Evolutionary conservation across 2,888 invertebrate species (phyloP), one percentile per base, ranked within the genome.

Genomic region (Apantesis nais): DNA sequence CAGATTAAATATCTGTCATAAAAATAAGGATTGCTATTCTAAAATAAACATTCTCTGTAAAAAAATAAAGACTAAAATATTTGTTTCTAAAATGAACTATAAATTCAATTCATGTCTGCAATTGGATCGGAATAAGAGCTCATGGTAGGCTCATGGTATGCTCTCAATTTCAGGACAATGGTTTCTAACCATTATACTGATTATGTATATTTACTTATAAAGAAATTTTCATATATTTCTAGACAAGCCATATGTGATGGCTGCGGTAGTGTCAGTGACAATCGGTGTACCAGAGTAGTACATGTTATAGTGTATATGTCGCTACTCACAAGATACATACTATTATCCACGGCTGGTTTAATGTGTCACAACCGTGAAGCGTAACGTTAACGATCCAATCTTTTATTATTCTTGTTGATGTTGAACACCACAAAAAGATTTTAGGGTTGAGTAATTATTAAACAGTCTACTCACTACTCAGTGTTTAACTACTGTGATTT

Each of bases 281-380:
- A 72, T 78, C 71, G 78, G 71, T 72, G 60, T 68, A 68, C 63
- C 63, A 66, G n/a, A n/a, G 9, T 52, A 22, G 48, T 22, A 73
- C 71, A 78, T 76, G 72, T 73, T 71, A 44, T 79, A 75, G 52
- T 66, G 16, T 62, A 11, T 22, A 73, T 74, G 66, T 79, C 62
- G 72, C 72, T 76, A 75, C 78, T 77, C 73, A 74, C 74, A 75
- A 66, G 71, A 67, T 76, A 78, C 75, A 74, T 75, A 79, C 79
- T 79, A 78, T 80, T 80, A 81, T 78, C 63, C n/a, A 80, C 79
- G 80, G 80, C 74, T 73, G 76, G 71, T 67, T 79, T 70, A 60
- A 64, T 69, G 70, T 68, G 70, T 72, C 79, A 75, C 78, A 76
- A 62, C 71, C 79, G 76, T 80, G 80, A 79, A 78, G 74, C 74